Percentiles rank a stretch among this genome's conserved stretches.
These are phyloP conservation scores for Gymnothorax javanicus DNA, from an alignment of 2,797 vertebrate genomes.

Conservation along the genomic window DNA sequence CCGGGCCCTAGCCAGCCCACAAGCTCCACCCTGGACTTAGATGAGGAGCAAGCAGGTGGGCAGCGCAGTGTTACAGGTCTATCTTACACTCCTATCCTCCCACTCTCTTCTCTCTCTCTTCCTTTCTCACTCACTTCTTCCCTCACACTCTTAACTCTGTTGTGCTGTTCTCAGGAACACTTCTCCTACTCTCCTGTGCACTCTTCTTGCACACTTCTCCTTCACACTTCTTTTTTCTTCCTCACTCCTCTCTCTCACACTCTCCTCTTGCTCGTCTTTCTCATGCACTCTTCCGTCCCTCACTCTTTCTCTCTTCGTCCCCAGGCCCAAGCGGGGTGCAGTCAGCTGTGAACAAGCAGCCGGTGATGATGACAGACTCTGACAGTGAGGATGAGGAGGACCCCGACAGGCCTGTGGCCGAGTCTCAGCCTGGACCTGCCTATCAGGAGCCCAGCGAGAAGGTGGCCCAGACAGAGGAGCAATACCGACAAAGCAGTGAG, in stretches of 20 bases:
- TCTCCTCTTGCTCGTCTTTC: background rate
- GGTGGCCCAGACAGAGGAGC: constrained; percentile 58
- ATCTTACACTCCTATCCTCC: background rate
- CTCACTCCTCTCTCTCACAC: background rate
- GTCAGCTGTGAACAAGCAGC: constrained; percentile 74
- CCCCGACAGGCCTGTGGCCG: constrained; percentile 63
- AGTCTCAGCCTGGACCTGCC: constrained; percentile 47
- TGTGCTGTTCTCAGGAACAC: no score
- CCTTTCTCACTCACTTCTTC: background rate
- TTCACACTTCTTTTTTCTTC: background rate
- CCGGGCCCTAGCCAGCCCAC: constrained; percentile 67
- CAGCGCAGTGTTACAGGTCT: background rate
- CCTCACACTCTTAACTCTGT: background rate
- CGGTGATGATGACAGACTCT: constrained; percentile 87
- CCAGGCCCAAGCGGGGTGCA: constrained; percentile 92
- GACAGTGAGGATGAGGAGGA: constrained; percentile 96
- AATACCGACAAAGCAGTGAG: constrained; percentile 53
- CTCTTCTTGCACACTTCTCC: background rate
- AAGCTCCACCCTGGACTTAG: constrained; percentile 68
- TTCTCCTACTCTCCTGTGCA: background rate
- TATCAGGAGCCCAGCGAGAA: constrained; percentile 77
- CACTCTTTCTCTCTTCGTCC: background rate
- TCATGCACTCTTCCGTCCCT: background rate
- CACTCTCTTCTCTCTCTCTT: background rate
- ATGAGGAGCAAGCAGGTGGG: constrained; percentile 95